phyloP scores from a whole-genome alignment of 1,140 invertebrate genomes.

The Planococcus citri region DNA sequence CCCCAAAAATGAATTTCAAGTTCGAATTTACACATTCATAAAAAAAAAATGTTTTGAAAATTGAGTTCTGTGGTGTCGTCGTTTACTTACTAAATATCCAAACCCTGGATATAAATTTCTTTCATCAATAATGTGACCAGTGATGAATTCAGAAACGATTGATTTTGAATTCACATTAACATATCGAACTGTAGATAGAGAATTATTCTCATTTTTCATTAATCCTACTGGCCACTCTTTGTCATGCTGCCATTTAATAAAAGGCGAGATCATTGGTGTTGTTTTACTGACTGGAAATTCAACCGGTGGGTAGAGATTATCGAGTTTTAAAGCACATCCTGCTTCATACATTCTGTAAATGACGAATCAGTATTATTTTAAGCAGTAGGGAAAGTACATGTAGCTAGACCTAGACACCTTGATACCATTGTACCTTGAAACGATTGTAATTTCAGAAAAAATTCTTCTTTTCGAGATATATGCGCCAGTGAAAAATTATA shows the following conservation, averaged over 20 bases:
- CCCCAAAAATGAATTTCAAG: too few relatives aligned
- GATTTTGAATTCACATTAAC: constrained; percentile 46
- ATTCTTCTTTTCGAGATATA: too few relatives aligned
- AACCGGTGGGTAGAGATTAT: constrained; percentile 47
- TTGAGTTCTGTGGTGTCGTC: too few relatives aligned
- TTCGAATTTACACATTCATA: too few relatives aligned
- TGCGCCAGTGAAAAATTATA: too few relatives aligned
- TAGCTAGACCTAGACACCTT: too few relatives aligned
- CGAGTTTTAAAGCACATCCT: constrained; percentile 28
- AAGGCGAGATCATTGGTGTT: constrained; percentile 60
- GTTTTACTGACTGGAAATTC: constrained; percentile 62
- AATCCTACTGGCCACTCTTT: constrained; percentile 54
- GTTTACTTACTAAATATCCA: constrained; percentile 57
- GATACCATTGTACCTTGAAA: too few relatives aligned
- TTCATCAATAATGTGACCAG: constrained; percentile 77
- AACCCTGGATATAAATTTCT: constrained; percentile 80
- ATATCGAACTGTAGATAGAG: constrained; percentile 47
- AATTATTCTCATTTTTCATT: constrained; percentile 43
- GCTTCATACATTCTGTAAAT: constrained; percentile 27
- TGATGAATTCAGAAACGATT: constrained; percentile 55
- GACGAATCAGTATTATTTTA: too few relatives aligned
- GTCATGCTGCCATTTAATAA: constrained; percentile 83
- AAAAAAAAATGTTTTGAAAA: too few relatives aligned
- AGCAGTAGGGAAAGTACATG: too few relatives aligned
- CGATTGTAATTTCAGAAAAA: too few relatives aligned